A percentile compares a stretch with the other conserved stretches of the same genome.
phyloP scores from a whole-genome alignment of 2,113 vertebrate genomes.

The Labeo catla region DNA sequence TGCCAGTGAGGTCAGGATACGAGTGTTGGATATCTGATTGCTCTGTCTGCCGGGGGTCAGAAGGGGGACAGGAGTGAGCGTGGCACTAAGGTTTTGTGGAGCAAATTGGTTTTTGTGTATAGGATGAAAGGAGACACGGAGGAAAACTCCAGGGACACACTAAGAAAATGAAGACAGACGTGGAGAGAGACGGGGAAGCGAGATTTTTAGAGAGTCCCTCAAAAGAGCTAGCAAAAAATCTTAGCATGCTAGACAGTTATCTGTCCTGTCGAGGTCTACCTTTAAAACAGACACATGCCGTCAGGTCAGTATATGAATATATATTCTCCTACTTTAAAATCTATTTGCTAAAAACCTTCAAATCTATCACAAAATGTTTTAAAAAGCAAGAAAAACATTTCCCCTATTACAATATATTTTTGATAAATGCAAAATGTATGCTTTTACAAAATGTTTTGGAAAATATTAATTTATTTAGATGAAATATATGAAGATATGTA shows the following conservation, averaged over 20 bases:
- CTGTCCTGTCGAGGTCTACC: neutral
- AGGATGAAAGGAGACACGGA: constrained; percentile 13
- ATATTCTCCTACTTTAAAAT: too few relatives aligned
- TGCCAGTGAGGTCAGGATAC: constrained; percentile 1
- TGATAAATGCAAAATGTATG: neutral
- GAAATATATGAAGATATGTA: too few relatives aligned
- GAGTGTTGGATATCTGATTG: constrained; percentile 23
- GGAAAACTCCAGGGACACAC: constrained; percentile 5
- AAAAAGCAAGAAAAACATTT: too few relatives aligned
- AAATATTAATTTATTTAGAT: neutral
- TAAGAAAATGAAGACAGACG: constrained; percentile 6
- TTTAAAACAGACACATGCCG: neutral
- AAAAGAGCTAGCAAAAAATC: neutral
- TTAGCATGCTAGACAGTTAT: neutral
- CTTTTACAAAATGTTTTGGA: neutral
- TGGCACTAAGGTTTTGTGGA: constrained; percentile 22
- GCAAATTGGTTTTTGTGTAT: constrained; percentile 41
- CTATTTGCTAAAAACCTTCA: too few relatives aligned
- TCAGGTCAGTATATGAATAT: neutral
- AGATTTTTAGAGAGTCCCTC: constrained; percentile 1
- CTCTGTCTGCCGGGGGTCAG: neutral
- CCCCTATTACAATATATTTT: too few relatives aligned
- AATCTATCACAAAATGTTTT: too few relatives aligned
- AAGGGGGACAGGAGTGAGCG: neutral
- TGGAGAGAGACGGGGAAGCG: neutral